Percentiles rank a stretch among this genome's conserved stretches.
These are phyloP conservation scores for Agapornis roseicollis DNA, from an alignment of 2,113 vertebrate genomes.

Conservation along the genomic window DNA sequence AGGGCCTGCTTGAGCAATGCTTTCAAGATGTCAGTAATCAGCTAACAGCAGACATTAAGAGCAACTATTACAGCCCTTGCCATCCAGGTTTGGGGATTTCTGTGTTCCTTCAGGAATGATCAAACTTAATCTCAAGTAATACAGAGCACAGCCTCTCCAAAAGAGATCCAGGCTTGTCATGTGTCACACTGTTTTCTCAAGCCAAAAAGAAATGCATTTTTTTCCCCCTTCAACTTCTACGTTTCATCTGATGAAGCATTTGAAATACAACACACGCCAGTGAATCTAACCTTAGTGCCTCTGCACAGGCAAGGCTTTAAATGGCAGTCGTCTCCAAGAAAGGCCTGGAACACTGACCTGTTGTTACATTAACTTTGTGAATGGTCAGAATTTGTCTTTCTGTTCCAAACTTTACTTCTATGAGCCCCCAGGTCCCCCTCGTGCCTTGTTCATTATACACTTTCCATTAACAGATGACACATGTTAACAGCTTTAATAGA, in stretches of 20 bases:
- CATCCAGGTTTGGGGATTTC: not conserved
- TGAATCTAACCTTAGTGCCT: not conserved
- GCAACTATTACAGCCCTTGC: not conserved
- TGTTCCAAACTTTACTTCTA: not conserved
- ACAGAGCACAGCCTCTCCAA: not conserved
- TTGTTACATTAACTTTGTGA: not conserved
- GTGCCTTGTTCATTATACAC: constrained; percentile 44
- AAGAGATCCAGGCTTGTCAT: constrained; percentile 30
- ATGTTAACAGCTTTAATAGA: constrained; percentile 52
- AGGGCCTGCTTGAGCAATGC: constrained; percentile 66
- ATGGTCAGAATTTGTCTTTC: not conserved
- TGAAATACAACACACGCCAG: not conserved
- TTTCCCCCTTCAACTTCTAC: not conserved
- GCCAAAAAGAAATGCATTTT: not conserved
- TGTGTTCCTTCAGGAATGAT: constrained; percentile 47
- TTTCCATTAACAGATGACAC: constrained; percentile 56
- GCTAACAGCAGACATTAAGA: constrained; percentile 71
- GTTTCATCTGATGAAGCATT: not conserved
- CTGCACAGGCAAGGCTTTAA: not conserved
- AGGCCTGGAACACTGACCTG: not conserved
- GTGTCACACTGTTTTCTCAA: constrained; percentile 35
- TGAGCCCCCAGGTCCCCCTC: not conserved
- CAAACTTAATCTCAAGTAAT: constrained; percentile 34
- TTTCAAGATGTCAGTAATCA: constrained; percentile 84
- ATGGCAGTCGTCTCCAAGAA: not conserved